Base-by-base conservation (phyloP, 2,113 vertebrate genomes). In the Orcinus orca region DNA sequence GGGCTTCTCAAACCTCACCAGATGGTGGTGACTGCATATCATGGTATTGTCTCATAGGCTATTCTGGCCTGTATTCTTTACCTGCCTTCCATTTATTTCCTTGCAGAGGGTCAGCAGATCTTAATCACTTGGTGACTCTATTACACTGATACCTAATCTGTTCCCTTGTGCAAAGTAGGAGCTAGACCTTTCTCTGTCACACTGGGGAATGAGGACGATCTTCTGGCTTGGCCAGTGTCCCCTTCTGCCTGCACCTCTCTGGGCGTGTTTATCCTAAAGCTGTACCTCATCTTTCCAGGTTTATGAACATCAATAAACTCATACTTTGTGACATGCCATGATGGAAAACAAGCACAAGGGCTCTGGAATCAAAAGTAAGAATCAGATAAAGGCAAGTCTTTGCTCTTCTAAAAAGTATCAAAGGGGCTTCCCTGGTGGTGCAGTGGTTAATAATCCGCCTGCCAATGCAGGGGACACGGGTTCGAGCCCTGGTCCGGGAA, bases 301-400 rank as follows among this genome's bases (percentile, higher is more conserved):
- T 88, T 90, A 70, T 50, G 60, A 83, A 67, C 68, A 82, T 91
- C 79, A 84, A 65, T 67, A 50, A 83, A 67, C 8, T 90, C 89
- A 63, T 23, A 76, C 29, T 41, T 67, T 63, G 60, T 90, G 70
- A 97, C 20, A 73, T 26, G n/a, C 55, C 62, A 73, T 26, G 47
- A 53, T 31, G 18, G 44, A 93, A 96, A 96, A 93, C 88, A 95
- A 93, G 93, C 71, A 86, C 60, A 93, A 97, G n/a, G 63, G 73
- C 31, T 86, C 62, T 80, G 38, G 21, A 81, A 93, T 80, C n/a
- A 70, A 87, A 94, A 81, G 80, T 12, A 96, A 92, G 74, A 88
- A 90, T 89, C 79, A 90, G 87, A 70, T 74, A 88, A 94, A 93
- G 31, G 53, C 8, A 25, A 80, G 25, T 26, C 55, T 88, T 80